These are phyloP conservation scores for Drymonia ruficornis DNA, from an alignment of 2,888 invertebrate species.

Conservation along the genomic window DNA sequence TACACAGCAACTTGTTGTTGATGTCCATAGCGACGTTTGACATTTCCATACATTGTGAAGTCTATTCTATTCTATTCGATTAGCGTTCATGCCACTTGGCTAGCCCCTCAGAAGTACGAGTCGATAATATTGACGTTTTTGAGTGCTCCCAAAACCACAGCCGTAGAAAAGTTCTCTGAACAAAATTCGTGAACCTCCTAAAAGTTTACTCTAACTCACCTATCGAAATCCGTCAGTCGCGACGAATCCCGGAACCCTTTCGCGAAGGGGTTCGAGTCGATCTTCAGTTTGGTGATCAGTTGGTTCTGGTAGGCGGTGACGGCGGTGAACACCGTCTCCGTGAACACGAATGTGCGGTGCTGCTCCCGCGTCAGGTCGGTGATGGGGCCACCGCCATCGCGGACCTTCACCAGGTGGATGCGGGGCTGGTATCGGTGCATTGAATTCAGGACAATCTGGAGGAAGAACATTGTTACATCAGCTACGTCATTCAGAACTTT, in stretches of 20 bases:
- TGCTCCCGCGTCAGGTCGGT: constrained; percentile 96
- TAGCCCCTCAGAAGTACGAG: too few species aligned
- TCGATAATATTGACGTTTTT: too few species aligned
- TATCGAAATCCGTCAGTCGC: constrained; percentile 96
- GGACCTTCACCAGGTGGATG: constrained; percentile 95
- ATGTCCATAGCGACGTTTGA: too few species aligned
- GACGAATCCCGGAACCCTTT: constrained; percentile 99
- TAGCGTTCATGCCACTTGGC: too few species aligned
- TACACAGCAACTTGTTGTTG: too few species aligned
- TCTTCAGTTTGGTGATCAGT: constrained; percentile 98
- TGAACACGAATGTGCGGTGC: constrained; percentile 97
- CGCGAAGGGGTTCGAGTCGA: constrained; percentile 99
- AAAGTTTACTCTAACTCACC: too few species aligned
- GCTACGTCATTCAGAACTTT: not conserved
- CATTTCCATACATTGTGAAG: too few species aligned
- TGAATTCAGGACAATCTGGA: constrained; percentile 98
- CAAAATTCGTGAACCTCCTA: too few species aligned
- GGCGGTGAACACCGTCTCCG: constrained; percentile 99
- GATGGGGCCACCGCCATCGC: constrained; percentile 87
- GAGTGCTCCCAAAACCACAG: too few species aligned
- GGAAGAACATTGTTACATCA: constrained; percentile 28
- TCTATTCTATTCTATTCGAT: too few species aligned
- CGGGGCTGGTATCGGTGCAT: constrained; percentile 99
- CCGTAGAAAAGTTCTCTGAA: too few species aligned
- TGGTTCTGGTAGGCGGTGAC: constrained; percentile 99